phyloP scores from a whole-genome alignment of 2,888 invertebrate genomes.

The Chrysina gloriosa region DNA sequence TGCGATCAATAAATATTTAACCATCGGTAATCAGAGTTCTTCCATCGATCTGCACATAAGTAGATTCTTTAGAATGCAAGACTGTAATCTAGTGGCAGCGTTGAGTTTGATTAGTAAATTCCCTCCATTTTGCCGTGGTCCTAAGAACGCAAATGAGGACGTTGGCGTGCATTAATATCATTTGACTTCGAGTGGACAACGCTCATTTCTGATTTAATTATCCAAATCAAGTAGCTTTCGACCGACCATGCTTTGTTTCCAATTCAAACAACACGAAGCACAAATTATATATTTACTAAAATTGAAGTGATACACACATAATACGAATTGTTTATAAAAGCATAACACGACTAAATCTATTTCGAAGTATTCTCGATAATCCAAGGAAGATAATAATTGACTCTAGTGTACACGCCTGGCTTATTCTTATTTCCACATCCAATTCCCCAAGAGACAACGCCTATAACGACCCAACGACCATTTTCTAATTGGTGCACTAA shows the following conservation, averaged over 20 bases:
- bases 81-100: slow-evolving; percentile 89
- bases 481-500: slow-evolving; percentile 79
- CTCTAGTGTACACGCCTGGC: slow-evolving; percentile 85
- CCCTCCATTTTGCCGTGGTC: slow-evolving; percentile 40
- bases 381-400: slow-evolving; percentile 79
- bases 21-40: slow-evolving; percentile 84
- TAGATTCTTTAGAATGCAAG: slow-evolving; percentile 70
- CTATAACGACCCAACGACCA: slow-evolving; percentile 81
- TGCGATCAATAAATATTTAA: slow-evolving; percentile 82
- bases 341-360: too few relatives aligned
- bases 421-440: slow-evolving; percentile 80
- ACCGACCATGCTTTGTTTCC: too few relatives aligned
- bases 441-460: slow-evolving; percentile 88
- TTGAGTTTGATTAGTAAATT: slow-evolving; percentile 41
- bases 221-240: too few relatives aligned
- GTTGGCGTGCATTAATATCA: too few relatives aligned
- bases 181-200: too few relatives aligned
- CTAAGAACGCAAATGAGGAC: too few relatives aligned
- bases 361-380: slow-evolving; percentile 69
- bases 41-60: slow-evolving; percentile 78
- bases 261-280: too few relatives aligned
- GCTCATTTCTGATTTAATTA: too few relatives aligned
- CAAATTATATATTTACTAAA: too few relatives aligned
- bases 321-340: too few relatives aligned
- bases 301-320: too few relatives aligned